phyloP scores from a whole-genome alignment of 2,888 invertebrate species.

The Drosophila mimica region DNA sequence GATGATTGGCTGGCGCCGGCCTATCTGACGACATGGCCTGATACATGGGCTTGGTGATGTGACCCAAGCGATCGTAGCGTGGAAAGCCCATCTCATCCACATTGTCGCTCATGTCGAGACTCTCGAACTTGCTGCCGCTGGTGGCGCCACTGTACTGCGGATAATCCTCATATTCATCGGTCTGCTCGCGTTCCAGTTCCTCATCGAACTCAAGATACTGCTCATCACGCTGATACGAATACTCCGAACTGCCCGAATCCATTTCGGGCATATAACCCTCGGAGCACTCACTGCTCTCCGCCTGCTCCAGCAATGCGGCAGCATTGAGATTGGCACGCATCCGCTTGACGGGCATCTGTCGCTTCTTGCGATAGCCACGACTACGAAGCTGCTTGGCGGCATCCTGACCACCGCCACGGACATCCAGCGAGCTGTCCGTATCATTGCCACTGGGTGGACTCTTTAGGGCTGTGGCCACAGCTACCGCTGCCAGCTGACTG shows the following conservation, averaged over 20 bases:
- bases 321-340: conserved; percentile 80
- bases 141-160: conserved; percentile 83
- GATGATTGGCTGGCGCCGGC: conserved; percentile 81
- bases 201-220: conserved; percentile 85
- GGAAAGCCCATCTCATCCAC: conserved; percentile 89
- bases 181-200: conserved; percentile 83
- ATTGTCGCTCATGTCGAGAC: conserved; percentile 88
- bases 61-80: conserved; percentile 87
- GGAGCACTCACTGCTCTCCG: conserved; percentile 88
- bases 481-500: conserved; percentile 52
- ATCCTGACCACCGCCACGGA: conserved; percentile 87
- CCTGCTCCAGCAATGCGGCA: conserved; percentile 84
- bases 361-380: conserved; percentile 89
- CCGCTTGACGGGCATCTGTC: conserved; percentile 86
- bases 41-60: conserved; percentile 85
- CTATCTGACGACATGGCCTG: conserved; percentile 54
- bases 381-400: conserved; percentile 89
- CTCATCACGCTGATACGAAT: conserved; percentile 86
- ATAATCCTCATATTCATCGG: conserved; percentile 87
- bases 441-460: conserved; percentile 91
- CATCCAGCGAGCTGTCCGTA: conserved; percentile 89
- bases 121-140: conserved; percentile 85
- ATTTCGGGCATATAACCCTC: conserved; percentile 90
- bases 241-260: conserved; percentile 88
- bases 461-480: conserved; percentile 86